Evolutionary conservation across 2,797 vertebrate genomes (phyloP).

Genomic region (Chaunax sp.): DNA sequence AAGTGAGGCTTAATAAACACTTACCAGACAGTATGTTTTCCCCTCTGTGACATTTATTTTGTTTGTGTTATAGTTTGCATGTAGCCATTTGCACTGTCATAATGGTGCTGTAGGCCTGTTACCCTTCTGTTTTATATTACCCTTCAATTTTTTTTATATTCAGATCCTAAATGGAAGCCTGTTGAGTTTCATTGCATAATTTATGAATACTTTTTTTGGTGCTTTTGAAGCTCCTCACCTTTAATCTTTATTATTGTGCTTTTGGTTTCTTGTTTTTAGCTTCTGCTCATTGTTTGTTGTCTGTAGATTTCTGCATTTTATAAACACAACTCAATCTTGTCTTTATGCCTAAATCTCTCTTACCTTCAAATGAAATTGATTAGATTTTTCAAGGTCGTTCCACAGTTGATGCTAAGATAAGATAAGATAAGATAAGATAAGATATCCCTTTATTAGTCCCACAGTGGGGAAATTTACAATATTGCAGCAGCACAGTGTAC

Average conservation of each 20-base stretch:
- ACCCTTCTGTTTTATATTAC: slow-evolving; percentile 21
- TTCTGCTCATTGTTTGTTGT: not conserved
- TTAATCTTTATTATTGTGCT: slow-evolving; percentile 2
- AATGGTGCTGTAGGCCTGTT: not conserved
- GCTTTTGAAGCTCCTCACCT: not conserved
- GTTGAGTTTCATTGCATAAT: slow-evolving; percentile 32
- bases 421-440: too few relatives aligned
- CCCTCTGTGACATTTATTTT: slow-evolving; percentile 33
- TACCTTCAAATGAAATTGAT: too few relatives aligned
- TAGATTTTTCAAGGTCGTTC: too few relatives aligned
- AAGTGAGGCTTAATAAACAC: slow-evolving; percentile 54
- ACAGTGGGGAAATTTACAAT: too few relatives aligned
- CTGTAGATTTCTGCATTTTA: not conserved
- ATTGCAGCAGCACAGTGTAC: too few relatives aligned
- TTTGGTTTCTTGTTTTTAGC: not conserved
- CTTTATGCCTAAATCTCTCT: not conserved
- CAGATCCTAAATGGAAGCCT: slow-evolving; percentile 21
- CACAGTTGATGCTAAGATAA: too few relatives aligned
- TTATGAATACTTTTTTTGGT: slow-evolving; percentile 4
- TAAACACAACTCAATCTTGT: not conserved
- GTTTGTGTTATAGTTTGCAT: slow-evolving; percentile 27
- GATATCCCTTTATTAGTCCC: too few relatives aligned
- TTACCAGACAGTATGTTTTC: slow-evolving; percentile 38
- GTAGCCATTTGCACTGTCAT: slow-evolving; percentile 9
- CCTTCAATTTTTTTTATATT: too few relatives aligned